A percentile compares a stretch with the other conserved stretches of the same genome.
phyloP scores from a whole-genome alignment of 2,797 vertebrate genomes.

The Mallotus villosus region DNA sequence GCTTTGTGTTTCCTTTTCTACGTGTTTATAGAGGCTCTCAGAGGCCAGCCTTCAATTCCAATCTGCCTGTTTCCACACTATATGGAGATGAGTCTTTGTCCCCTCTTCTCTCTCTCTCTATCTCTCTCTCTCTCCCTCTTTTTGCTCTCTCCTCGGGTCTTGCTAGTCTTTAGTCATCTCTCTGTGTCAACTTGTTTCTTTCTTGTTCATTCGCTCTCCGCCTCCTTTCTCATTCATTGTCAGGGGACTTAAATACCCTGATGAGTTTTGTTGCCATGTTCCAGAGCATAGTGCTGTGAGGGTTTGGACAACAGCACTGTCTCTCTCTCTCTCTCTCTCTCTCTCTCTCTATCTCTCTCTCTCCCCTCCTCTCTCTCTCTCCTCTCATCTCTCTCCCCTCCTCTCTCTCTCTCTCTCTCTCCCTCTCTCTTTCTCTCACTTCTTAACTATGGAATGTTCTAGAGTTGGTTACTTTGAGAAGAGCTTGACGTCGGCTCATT shows the following conservation, averaged over 20 bases:
- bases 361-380: too few relatives aligned
- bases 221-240: not conserved
- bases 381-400: not conserved
- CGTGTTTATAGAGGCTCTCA: conserved; percentile 50
- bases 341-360: too few relatives aligned
- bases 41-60: conserved; percentile 59
- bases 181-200: conserved; percentile 14
- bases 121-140: not conserved
- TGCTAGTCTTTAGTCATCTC: too few relatives aligned
- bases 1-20: conserved; percentile 60
- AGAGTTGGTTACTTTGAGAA: too few relatives aligned
- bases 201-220: conserved; percentile 25
- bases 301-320: too few relatives aligned
- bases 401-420: not conserved
- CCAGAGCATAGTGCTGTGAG: too few relatives aligned
- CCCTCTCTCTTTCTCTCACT: conserved; percentile 10
- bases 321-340: too few relatives aligned
- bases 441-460: not conserved
- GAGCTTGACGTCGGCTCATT: not conserved
- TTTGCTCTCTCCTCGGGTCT: not conserved
- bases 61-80: conserved; percentile 54
- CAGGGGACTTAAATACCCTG: too few relatives aligned
- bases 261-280: too few relatives aligned
- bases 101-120: conserved; percentile 15
- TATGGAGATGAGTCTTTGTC: conserved; percentile 50